A percentile compares a stretch with the other conserved stretches of the same genome.
Evolutionary conservation across 1,140 invertebrate species (phyloP).

Genomic region (Drosophila paulistorum): DNA sequence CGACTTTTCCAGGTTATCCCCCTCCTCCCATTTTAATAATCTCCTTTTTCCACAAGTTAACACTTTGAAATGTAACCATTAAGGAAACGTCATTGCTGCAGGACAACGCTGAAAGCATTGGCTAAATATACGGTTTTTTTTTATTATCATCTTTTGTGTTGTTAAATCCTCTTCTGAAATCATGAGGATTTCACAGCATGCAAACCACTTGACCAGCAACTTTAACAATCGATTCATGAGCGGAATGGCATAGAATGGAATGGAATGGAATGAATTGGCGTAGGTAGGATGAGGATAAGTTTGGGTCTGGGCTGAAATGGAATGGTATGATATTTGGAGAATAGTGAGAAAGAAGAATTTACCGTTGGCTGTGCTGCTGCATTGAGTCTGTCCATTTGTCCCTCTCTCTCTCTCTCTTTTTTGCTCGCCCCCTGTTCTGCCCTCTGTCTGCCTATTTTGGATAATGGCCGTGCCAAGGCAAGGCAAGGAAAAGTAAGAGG

Average conservation of each 20-base stretch:
- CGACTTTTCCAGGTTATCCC: too few species aligned
- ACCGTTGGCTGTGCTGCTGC: conserved; percentile 18
- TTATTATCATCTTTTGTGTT: not conserved
- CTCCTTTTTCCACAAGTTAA: not conserved
- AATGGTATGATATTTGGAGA: not conserved
- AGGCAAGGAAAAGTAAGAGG: not conserved
- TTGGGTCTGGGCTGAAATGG: not conserved
- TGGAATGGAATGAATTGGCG: conserved; percentile 3
- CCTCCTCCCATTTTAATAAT: too few species aligned
- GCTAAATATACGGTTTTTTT: not conserved
- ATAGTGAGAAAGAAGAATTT: conserved; percentile 19
- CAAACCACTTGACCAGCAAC: conserved; percentile 27
- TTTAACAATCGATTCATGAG: conserved; percentile 32
- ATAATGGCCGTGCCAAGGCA: conserved; percentile 33
- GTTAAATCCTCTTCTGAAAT: not conserved
- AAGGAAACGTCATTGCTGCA: not conserved
- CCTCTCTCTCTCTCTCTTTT: not conserved
- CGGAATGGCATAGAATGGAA: not conserved
- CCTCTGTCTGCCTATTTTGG: conserved; percentile 22
- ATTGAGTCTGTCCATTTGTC: conserved; percentile 14
- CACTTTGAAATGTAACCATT: not conserved
- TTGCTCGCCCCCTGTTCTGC: not conserved
- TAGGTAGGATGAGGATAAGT: not conserved
- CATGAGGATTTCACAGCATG: conserved; percentile 26
- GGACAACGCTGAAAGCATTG: not conserved